phyloP scores from a whole-genome alignment of 2,797 vertebrate species.

The Melanotaenia trifasciata region DNA sequence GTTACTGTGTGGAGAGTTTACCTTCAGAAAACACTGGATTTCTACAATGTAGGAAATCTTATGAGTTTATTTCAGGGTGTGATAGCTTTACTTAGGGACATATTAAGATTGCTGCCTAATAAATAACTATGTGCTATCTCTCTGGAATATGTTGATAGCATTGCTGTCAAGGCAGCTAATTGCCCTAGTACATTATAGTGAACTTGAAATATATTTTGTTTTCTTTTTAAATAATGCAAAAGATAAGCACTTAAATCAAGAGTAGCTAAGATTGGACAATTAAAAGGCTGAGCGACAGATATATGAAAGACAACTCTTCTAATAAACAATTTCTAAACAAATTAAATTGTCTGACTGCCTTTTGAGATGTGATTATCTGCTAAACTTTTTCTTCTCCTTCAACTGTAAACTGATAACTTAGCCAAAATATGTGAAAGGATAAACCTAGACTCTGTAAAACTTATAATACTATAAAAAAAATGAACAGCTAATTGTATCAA shows the following conservation, averaged over 20 bases:
- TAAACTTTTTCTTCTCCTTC: too few relatives aligned
- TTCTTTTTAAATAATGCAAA: not conserved
- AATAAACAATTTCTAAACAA: not conserved
- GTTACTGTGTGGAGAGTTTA: not conserved
- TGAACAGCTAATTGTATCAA: not conserved
- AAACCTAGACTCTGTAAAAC: not conserved
- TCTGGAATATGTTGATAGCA: slow-evolving; percentile 13
- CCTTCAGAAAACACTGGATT: not conserved
- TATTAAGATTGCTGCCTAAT: slow-evolving; percentile 1
- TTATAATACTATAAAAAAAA: too few relatives aligned
- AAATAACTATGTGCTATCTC: slow-evolving; percentile 16
- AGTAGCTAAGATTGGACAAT: not conserved
- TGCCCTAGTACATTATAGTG: not conserved
- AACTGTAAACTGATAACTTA: not conserved
- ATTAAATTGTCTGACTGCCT: not conserved
- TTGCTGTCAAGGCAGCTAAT: not conserved
- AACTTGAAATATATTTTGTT: slow-evolving; percentile 7
- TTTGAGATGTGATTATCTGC: not conserved
- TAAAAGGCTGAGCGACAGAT: not conserved
- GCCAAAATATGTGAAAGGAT: not conserved
- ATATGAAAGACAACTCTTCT: not conserved
- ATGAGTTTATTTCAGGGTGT: slow-evolving; percentile 2
- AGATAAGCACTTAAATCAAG: not conserved
- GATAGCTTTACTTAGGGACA: slow-evolving; percentile 13
- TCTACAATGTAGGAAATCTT: not conserved